A percentile compares a stretch with the other conserved stretches of the same genome.
These are phyloP conservation scores for Uromys caudimaculatus DNA, from an alignment of 2,797 vertebrate genomes.

Conservation along the genomic window DNA sequence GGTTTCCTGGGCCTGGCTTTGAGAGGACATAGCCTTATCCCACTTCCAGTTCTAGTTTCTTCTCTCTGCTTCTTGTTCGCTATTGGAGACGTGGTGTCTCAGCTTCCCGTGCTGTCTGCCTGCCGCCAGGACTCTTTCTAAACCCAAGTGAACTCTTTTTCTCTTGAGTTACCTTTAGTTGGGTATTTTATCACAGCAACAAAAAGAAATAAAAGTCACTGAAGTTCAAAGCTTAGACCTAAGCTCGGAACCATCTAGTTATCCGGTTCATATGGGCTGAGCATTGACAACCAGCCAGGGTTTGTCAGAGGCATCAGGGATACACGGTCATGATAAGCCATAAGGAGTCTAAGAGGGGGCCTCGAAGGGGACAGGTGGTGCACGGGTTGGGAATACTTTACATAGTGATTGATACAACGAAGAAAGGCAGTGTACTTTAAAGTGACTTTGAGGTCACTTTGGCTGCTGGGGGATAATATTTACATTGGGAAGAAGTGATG, in stretches of 20 bases:
- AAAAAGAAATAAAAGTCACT: background rate
- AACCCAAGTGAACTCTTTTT: background rate
- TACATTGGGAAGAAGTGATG: constrained; percentile 23
- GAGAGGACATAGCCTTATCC: background rate
- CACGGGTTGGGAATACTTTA: background rate
- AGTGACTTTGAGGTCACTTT: background rate
- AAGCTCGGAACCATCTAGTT: constrained; percentile 5
- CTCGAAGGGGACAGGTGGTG: background rate
- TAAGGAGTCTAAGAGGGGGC: background rate
- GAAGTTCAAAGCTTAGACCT: constrained; percentile 21
- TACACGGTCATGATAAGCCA: background rate
- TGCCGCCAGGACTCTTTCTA: too few relatives aligned
- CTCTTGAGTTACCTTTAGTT: background rate
- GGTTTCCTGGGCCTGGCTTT: background rate
- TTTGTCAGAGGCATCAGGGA: background rate
- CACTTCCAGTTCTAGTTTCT: too few relatives aligned
- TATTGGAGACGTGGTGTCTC: background rate
- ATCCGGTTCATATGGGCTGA: background rate
- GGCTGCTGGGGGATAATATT: background rate
- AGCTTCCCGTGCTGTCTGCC: background rate
- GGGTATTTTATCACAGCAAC: background rate
- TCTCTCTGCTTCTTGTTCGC: background rate
- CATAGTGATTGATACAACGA: background rate
- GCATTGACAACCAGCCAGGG: background rate
- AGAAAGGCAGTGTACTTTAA: background rate